Evolutionary conservation across 2,888 invertebrate species (phyloP), one percentile per base, ranked within the genome.

Genomic region (Buathra laborator): DNA sequence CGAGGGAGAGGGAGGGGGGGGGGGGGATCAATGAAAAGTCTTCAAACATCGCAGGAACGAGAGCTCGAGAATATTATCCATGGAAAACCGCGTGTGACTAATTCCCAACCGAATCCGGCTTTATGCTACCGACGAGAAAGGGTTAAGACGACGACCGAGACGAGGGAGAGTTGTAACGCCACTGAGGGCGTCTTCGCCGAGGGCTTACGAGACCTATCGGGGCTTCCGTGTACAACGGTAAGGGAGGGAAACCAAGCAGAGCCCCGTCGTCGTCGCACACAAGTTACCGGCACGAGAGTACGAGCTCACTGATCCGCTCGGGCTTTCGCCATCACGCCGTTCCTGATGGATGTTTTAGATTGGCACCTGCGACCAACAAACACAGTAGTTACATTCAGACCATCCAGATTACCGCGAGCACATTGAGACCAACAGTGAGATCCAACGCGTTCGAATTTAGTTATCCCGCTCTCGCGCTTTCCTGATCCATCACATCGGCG

Each of bases 311-410:
- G 87, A 89, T 89, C 89, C 89, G 89, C 84, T 87, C 67, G 76
- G 80, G 86, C 87, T 87, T 87, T 83, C 86, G 83, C 89, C 91
- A 91, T 93, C 90, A 88, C 89, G 86, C 88, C 88, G 90, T 90
- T 90, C 72, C 83, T 92, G 93, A 93, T 93, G 89, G 92, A 93
- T 93, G 92, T 91, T 92, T 91, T 89, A 88, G 87, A 88, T 83
- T 86, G 86, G 88, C 93, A 93, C 93, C 93, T 93, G 93, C 91
- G 91, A 89, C 68, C 91, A 88, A 86, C 89, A 19, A 90, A 89
- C 89, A 89, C 32, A 14, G 89, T 92, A 93, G 37, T 93, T 92
- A 92, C 89, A 81, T 78, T 77, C 77, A 75, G 74, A 72, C 87
- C 87, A 85, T 88, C 44, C 53, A n/a, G 2, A 16, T n/a, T 29